A percentile compares a stretch with the other conserved stretches of the same genome.
These are phyloP conservation scores for Crotophaga sulcirostris DNA, from an alignment of 2,113 vertebrate species.

Conservation along the genomic window DNA sequence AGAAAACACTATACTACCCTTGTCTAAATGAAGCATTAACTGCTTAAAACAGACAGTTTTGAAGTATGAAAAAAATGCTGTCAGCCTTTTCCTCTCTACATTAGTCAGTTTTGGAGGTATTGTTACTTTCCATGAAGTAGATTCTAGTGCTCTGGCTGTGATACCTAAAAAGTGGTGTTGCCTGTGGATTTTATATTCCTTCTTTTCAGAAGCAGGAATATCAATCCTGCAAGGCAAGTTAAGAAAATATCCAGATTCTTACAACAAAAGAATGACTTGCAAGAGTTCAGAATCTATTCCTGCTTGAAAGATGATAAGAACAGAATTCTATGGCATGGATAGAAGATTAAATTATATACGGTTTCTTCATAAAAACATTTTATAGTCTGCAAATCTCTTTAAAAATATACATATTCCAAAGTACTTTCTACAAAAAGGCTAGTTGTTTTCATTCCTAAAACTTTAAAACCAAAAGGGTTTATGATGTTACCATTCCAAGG, in stretches of 20 bases:
- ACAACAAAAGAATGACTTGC: background rate
- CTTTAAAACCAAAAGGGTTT: background rate
- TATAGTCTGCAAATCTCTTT: background rate
- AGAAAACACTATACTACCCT: background rate
- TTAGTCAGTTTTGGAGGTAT: background rate
- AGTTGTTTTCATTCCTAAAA: background rate
- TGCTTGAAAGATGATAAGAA: background rate
- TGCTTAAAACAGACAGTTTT: background rate
- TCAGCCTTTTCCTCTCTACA: background rate
- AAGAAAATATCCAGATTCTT: background rate
- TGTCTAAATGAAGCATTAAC: background rate
- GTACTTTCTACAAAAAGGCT: background rate
- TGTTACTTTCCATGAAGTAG: background rate
- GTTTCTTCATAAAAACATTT: background rate
- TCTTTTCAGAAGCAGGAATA: background rate
- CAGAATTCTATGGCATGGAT: background rate
- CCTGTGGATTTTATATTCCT: background rate
- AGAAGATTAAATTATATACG: background rate
- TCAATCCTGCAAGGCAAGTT: background rate
- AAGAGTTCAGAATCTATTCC: background rate
- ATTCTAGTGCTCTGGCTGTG: background rate
- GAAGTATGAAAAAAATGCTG: background rate
- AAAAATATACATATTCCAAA: background rate
- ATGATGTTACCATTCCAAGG: slow-evolving; percentile 3
- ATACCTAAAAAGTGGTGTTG: background rate